These are phyloP conservation scores for Lasioglossum oenotherae DNA, from an alignment of 2,888 invertebrate genomes.

Conservation along the genomic window DNA sequence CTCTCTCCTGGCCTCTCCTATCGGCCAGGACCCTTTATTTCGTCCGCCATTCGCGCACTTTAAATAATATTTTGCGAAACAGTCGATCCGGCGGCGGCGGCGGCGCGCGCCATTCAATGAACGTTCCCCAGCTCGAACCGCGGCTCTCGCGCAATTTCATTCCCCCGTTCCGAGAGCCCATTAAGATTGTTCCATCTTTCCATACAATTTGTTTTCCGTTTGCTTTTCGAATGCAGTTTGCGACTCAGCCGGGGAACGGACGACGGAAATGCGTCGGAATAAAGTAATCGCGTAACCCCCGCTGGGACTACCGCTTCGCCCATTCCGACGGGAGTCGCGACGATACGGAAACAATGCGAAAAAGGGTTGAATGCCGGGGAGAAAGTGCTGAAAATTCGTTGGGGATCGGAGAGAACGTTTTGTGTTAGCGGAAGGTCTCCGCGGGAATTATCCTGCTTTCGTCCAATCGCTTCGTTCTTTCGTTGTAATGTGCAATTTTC, in stretches of 20 bases:
- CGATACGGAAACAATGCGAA: neutral
- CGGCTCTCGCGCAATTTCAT: slow-evolving; percentile 58
- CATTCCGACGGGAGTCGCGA: neutral
- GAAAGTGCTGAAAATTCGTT: slow-evolving; percentile 32
- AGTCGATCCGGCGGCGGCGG: slow-evolving; percentile 39
- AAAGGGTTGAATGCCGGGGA: slow-evolving; percentile 15
- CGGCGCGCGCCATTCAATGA: slow-evolving; percentile 21
- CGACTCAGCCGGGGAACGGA: slow-evolving; percentile 47
- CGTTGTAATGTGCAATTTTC: neutral
- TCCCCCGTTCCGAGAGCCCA: slow-evolving; percentile 66
- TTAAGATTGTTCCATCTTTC: slow-evolving; percentile 74
- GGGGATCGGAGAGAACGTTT: slow-evolving; percentile 46
- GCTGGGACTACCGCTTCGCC: neutral
- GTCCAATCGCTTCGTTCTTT: neutral
- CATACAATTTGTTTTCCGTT: slow-evolving; percentile 73
- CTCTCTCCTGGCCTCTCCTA: slow-evolving; percentile 10
- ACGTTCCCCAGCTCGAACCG: slow-evolving; percentile 52
- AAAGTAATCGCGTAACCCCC: slow-evolving; percentile 59
- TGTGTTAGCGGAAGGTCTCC: neutral
- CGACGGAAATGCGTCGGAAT: slow-evolving; percentile 58
- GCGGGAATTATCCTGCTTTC: neutral
- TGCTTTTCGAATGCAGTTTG: slow-evolving; percentile 53
- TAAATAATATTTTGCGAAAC: slow-evolving; percentile 75
- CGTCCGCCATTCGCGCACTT: slow-evolving; percentile 35
- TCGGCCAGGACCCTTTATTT: slow-evolving; percentile 42